phyloP scores from a whole-genome alignment of 2,888 invertebrate genomes.

The Eupithecia tripunctaria region DNA sequence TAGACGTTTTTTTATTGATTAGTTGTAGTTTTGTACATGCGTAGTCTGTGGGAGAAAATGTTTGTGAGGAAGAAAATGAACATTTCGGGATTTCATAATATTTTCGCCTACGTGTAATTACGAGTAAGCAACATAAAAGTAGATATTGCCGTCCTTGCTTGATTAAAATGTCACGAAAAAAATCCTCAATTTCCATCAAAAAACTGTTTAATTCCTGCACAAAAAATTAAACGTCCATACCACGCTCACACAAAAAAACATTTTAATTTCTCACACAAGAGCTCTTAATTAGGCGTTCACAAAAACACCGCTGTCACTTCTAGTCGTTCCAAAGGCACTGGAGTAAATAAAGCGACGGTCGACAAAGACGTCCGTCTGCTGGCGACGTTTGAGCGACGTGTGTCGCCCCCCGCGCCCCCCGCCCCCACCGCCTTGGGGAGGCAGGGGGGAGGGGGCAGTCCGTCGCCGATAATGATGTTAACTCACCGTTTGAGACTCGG shows the following conservation, averaged over 20 bases:
- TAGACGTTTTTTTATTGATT: background rate
- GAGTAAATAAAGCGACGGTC: slow-evolving; percentile 81
- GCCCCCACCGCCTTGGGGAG: slow-evolving; percentile 44
- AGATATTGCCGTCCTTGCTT: background rate
- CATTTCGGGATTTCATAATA: background rate
- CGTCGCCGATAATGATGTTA: slow-evolving; percentile 81
- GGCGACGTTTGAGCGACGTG: slow-evolving; percentile 83
- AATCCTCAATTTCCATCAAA: background rate
- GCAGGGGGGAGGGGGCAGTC: slow-evolving; percentile 48
- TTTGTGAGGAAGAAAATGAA: too few relatives aligned
- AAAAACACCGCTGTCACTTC: slow-evolving; percentile 72
- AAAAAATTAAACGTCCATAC: slow-evolving; percentile 28
- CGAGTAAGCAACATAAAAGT: background rate
- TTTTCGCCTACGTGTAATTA: background rate
- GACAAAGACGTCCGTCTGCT: slow-evolving; percentile 84
- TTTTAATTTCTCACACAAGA: slow-evolving; percentile 49
- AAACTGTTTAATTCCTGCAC: background rate
- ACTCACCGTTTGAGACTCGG: slow-evolving; percentile 77
- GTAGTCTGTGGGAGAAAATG: too few relatives aligned
- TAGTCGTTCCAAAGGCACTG: slow-evolving; percentile 66
- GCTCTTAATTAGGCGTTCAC: slow-evolving; percentile 60
- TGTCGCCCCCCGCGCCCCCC: slow-evolving; percentile 66
- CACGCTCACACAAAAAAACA: slow-evolving; percentile 43
- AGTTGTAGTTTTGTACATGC: background rate
- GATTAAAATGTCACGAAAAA: background rate